Percentiles rank a stretch among this genome's conserved stretches.
Evolutionary conservation across 2,888 invertebrate species (phyloP).

Genomic region (Glaucopsyche alexis): DNA sequence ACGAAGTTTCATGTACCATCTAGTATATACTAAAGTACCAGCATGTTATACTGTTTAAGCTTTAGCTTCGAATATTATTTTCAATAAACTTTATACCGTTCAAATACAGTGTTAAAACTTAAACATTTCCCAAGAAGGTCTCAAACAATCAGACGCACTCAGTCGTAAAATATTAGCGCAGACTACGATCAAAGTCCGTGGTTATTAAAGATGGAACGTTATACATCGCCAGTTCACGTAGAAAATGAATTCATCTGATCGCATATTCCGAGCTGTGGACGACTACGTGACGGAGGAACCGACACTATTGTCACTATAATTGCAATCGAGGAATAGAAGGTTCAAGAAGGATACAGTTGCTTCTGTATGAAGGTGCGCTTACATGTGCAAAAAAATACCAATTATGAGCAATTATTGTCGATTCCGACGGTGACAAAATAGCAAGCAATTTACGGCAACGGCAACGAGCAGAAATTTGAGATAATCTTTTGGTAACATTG

Average conservation of each 20-base stretch:
- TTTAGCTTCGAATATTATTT: too few species aligned
- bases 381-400: too few species aligned
- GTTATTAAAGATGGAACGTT: not conserved
- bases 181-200: not conserved
- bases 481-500: too few species aligned
- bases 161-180: not conserved
- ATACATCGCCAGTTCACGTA: not conserved
- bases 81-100: not conserved
- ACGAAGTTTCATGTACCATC: too few species aligned
- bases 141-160: not conserved
- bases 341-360: not conserved
- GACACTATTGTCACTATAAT: not conserved
- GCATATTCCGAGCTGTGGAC: not conserved
- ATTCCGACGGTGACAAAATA: too few species aligned
- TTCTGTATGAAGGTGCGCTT: not conserved
- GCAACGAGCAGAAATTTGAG: not conserved
- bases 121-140: not conserved
- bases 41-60: too few species aligned
- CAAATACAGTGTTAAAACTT: not conserved
- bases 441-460: not conserved
- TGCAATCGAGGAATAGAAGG: not conserved
- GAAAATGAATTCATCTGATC: constrained; percentile 11
- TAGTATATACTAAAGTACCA: too few species aligned
- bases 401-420: too few species aligned
- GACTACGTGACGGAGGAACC: not conserved